Percentiles rank a stretch among this genome's conserved stretches.
Conservation (phyloP, 2,888 invertebrate species). For the Habrosyne pyritoides region DNA sequence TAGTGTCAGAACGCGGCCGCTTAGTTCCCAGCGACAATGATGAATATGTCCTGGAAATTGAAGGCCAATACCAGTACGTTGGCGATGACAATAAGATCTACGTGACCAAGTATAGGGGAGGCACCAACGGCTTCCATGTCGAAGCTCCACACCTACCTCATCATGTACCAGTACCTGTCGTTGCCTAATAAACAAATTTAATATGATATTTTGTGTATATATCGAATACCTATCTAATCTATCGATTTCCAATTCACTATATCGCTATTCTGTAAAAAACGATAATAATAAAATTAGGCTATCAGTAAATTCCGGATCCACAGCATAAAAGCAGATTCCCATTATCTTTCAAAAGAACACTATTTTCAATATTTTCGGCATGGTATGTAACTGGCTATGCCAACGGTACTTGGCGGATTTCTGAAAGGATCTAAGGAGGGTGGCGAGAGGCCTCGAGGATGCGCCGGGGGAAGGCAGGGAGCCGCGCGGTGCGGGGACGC, state of each 20-base stretch:
- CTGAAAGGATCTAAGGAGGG: conserved; percentile 83
- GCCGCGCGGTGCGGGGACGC: conserved; percentile 50
- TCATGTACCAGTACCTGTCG: conserved; percentile 34
- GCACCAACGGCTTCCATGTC: conserved; percentile 55
- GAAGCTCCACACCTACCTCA: conserved; percentile 47
- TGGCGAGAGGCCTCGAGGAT: conserved; percentile 80
- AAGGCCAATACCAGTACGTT: conserved; percentile 55
- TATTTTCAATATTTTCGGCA: background rate
- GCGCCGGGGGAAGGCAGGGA: conserved; percentile 58
- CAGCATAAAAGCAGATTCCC: too few relatives aligned
- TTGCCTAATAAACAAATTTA: conserved; percentile 16
- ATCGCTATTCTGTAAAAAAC: too few relatives aligned
- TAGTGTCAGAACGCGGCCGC: conserved; percentile 55
- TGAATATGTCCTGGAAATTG: conserved; percentile 49
- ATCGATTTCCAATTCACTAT: too few relatives aligned
- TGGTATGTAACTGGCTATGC: conserved; percentile 34
- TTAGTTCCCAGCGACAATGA: conserved; percentile 45
- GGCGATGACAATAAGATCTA: conserved; percentile 55
- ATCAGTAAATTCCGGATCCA: too few relatives aligned
- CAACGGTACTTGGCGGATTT: conserved; percentile 65
- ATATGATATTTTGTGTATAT: too few relatives aligned
- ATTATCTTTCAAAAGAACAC: background rate
- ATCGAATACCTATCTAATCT: too few relatives aligned
- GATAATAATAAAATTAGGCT: too few relatives aligned
- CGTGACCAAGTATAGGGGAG: conserved; percentile 51